phyloP scores from a whole-genome alignment of 2,797 vertebrate genomes.

The Rhodeus uyekii region DNA sequence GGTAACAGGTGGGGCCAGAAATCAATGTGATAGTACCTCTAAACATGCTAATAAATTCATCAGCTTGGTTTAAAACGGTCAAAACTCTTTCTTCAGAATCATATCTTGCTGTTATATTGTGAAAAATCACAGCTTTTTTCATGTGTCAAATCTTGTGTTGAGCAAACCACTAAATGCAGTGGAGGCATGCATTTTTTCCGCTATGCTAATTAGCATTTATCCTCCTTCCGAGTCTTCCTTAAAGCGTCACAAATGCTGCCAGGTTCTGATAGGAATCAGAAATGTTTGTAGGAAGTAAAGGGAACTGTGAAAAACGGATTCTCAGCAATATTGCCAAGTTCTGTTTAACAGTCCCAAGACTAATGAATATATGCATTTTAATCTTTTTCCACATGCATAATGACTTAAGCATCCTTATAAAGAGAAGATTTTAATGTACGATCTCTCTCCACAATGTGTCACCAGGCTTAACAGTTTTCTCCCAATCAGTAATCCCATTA shows the following conservation, averaged over 20 bases:
- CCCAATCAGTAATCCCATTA: conserved; percentile 55
- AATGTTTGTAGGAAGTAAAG: not conserved
- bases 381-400: conserved; percentile 45
- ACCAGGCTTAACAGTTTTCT: conserved; percentile 32
- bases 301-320: conserved; percentile 33
- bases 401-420: conserved; percentile 50
- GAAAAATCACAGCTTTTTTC: not conserved
- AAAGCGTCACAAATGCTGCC: conserved; percentile 9
- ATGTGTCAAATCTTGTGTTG: not conserved
- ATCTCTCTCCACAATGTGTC: conserved; percentile 26
- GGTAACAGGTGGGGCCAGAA: not conserved
- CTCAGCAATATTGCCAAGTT: conserved; percentile 35
- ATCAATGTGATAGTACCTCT: not conserved
- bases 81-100: not conserved
- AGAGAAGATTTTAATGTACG: conserved; percentile 30
- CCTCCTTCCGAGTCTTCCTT: not conserved
- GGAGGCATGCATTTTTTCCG: not conserved
- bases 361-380: conserved; percentile 54
- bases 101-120: not conserved
- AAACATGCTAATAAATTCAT: not conserved
- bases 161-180: not conserved
- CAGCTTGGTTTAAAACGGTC: not conserved
- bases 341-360: conserved; percentile 36
- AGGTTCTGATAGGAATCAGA: conserved; percentile 18
- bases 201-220: conserved; percentile 9